Evolutionary conservation across 2,113 vertebrate genomes (phyloP).

Genomic region (Cynopterus brachyotis): DNA sequence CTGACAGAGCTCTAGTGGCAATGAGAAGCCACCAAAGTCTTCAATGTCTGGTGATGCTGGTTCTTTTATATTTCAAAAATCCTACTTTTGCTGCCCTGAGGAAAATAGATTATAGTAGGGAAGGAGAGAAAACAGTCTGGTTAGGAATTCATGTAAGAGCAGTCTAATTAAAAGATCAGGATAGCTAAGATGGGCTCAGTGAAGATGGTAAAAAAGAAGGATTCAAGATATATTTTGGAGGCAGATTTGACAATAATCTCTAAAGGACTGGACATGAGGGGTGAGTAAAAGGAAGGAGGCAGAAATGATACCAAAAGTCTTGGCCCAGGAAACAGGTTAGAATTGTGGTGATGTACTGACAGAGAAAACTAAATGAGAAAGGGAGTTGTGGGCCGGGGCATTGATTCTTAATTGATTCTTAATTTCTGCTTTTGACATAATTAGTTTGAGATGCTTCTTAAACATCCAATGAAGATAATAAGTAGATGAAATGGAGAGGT

Average conservation of each 20-base stretch:
- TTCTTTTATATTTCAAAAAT: neutral
- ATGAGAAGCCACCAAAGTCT: neutral
- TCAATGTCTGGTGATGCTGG: no score
- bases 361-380: neutral
- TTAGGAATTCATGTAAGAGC: neutral
- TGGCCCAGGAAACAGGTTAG: neutral
- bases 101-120: neutral
- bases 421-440: neutral
- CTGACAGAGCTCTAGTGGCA: neutral
- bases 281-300: neutral
- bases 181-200: neutral
- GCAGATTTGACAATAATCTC: neutral
- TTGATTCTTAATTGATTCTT: neutral
- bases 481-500: neutral
- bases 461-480: neutral
- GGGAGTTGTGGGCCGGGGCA: neutral
- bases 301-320: neutral
- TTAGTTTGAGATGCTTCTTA: neutral
- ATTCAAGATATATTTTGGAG: neutral
- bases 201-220: neutral
- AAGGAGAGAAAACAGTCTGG: neutral
- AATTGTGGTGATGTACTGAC: neutral
- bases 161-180: neutral
- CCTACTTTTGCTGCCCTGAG: neutral
- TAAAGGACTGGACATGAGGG: no score